phyloP scores from a whole-genome alignment of 2,888 invertebrate genomes.

The Melanotus villosus region DNA sequence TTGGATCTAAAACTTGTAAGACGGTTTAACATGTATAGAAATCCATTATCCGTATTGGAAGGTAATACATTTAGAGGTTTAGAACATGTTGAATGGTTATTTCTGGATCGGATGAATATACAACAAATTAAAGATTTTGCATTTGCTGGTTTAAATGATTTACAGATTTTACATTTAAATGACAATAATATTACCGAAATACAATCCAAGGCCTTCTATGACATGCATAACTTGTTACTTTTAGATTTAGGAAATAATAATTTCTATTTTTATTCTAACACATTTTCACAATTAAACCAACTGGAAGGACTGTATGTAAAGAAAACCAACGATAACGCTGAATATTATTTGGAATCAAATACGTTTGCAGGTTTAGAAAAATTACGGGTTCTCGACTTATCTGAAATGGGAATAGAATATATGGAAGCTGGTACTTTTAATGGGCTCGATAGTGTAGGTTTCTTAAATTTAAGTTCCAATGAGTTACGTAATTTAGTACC shows the following conservation, averaged over 20 bases:
- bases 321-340: neutral
- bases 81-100: neutral
- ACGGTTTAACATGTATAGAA: slow-evolving; percentile 26
- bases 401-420: too few relatives aligned
- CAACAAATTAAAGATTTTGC: neutral
- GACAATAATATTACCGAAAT: too few relatives aligned
- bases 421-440: neutral
- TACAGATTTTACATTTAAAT: too few relatives aligned
- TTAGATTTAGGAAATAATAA: neutral
- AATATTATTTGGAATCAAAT: too few relatives aligned
- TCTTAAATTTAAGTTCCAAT: neutral
- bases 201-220: too few relatives aligned
- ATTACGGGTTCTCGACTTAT: neutral
- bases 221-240: neutral
- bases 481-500: neutral
- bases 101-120: neutral
- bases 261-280: neutral
- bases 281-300: neutral
- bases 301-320: neutral
- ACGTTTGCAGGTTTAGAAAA: neutral
- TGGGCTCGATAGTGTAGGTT: neutral
- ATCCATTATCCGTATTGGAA: neutral
- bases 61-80: neutral
- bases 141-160: too few relatives aligned
- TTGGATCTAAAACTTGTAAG: slow-evolving; percentile 11